Conservation (phyloP, 2,113 vertebrate genomes). For the Spea multiplicata region DNA sequence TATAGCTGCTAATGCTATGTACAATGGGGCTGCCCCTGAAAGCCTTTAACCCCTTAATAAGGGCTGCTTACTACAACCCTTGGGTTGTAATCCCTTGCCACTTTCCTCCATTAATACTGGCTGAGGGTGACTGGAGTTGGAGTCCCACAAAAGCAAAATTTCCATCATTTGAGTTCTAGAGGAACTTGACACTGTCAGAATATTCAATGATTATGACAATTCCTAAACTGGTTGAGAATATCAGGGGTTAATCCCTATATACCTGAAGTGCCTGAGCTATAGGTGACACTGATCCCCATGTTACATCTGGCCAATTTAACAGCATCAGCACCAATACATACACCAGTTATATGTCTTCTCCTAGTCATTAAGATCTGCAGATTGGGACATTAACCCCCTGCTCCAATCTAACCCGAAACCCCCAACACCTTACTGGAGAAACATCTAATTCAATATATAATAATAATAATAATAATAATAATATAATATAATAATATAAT, state of each 20-base stretch:
- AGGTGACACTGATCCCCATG: background rate
- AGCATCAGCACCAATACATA: slow-evolving; percentile 56
- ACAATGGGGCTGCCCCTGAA: background rate
- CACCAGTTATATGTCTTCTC: slow-evolving; percentile 54
- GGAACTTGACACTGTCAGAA: no score
- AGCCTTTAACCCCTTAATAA: background rate
- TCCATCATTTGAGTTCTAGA: no score
- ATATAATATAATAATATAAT: no score
- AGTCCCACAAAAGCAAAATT: no score
- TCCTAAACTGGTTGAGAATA: no score
- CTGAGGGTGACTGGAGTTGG: no score
- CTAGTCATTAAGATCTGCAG: slow-evolving; percentile 54
- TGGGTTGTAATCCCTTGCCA: no score
- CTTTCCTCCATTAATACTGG: no score
- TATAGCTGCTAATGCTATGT: slow-evolving; percentile 1
- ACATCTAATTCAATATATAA: no score
- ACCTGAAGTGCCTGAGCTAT: slow-evolving; percentile 2
- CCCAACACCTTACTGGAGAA: background rate
- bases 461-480: no score
- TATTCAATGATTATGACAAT: no score
- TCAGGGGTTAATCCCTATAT: slow-evolving; percentile 1
- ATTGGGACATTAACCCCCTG: slow-evolving; percentile 40
- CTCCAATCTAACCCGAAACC: slow-evolving; percentile 40
- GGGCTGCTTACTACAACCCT: no score
- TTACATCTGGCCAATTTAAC: slow-evolving; percentile 23